Percentiles rank a stretch among this genome's conserved stretches.
phyloP scores from a whole-genome alignment of 53 echinoderm and acorn worm genomes.

The Apostichopus leukothele region DNA sequence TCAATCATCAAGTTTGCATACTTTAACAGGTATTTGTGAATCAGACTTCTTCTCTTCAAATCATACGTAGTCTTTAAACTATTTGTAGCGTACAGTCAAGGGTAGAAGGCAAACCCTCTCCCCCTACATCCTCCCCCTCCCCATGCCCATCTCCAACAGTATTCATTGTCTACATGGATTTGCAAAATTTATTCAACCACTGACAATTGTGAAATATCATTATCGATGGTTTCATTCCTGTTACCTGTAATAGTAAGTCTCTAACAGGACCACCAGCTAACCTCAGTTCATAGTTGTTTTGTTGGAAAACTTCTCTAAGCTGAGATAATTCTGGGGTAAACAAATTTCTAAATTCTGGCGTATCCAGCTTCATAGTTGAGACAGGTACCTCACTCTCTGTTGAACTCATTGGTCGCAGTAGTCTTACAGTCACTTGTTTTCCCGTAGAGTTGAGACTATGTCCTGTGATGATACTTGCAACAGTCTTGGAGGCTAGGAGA shows the following conservation, averaged over 20 bases:
- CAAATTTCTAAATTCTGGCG: slow-evolving; percentile 75
- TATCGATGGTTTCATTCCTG: neutral
- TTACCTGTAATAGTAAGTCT: slow-evolving; percentile 81
- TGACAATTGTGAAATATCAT: neutral
- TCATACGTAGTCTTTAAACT: too few species aligned
- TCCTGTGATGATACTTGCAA: neutral
- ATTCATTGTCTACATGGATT: too few species aligned
- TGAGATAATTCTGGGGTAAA: slow-evolving; percentile 85
- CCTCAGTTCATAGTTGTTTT: slow-evolving; percentile 76
- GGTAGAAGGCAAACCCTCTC: too few species aligned
- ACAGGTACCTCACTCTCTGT: neutral
- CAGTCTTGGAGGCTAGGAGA: neutral
- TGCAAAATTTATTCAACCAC: too few species aligned
- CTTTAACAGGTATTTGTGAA: too few species aligned
- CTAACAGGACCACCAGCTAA: slow-evolving; percentile 97
- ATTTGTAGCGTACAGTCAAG: too few species aligned
- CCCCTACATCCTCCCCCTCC: neutral
- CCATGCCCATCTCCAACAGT: neutral
- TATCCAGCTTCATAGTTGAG: slow-evolving; percentile 76
- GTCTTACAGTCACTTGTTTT: neutral
- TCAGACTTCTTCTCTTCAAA: too few species aligned
- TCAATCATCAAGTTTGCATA: too few species aligned
- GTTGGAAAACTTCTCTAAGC: slow-evolving; percentile 80
- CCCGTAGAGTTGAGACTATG: neutral
- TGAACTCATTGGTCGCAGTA: neutral